Percentiles rank a stretch among this genome's conserved stretches.
These are phyloP conservation scores for Psittacula cyanocephala DNA, from an alignment of 2,113 vertebrate species.

Conservation along the genomic window DNA sequence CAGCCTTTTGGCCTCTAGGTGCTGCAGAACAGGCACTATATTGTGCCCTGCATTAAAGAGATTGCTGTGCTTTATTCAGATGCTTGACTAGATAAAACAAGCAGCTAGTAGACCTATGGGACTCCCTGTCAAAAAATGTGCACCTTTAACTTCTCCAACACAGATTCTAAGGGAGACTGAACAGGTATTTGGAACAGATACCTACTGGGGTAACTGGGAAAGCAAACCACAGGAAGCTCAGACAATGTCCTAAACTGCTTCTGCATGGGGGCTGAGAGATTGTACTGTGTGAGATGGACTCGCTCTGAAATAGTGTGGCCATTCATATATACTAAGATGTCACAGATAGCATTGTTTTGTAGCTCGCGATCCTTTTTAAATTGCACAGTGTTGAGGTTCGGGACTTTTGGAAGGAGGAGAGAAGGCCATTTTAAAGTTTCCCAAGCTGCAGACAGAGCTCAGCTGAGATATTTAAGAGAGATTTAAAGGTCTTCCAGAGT, in stretches of 20 bases:
- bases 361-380: background rate
- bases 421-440: background rate
- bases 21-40: background rate
- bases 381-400: background rate
- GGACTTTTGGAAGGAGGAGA: background rate
- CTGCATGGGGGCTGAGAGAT: background rate
- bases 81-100: background rate
- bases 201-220: background rate
- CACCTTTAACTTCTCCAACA: background rate
- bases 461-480: background rate
- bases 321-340: background rate
- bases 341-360: background rate
- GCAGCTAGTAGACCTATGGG: background rate
- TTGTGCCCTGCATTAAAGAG: background rate
- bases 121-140: background rate
- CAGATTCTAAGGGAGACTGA: background rate
- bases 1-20: background rate
- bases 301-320: background rate
- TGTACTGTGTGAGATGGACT: background rate
- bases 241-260: background rate
- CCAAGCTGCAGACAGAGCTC: background rate
- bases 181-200: background rate
- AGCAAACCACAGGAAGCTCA: background rate
- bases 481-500: background rate
- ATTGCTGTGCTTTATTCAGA: background rate